Evolutionary conservation across 2,113 vertebrate genomes (phyloP), one percentile per base, ranked within the genome.

Genomic region (Larimichthys polyactis): DNA sequence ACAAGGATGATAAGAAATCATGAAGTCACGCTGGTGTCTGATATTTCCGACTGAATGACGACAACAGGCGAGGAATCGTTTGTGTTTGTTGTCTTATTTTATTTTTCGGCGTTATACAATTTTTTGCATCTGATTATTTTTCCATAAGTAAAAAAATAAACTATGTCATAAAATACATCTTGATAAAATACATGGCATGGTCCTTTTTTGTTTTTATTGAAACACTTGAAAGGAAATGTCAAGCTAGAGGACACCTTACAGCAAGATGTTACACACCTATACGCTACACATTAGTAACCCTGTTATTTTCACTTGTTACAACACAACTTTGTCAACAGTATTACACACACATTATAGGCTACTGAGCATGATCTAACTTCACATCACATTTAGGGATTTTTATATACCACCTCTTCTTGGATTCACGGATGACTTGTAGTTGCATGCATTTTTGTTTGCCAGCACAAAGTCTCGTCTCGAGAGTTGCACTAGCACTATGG

Each of bases 141-240:
- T 22, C 76, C 24, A 94, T 95, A 96, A 95, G 96, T 98, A 97
- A 95, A 97, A 98, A 98, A 97, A 97, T 97, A 97, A 97, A 97
- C 96, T 96, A 96, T 98, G 95, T 97, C 95, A 96, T 96, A 96
- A 95, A 97, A 97, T 97, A 96, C 95, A 87, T 96, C 94, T 96
- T 93, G 95, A 96, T 96, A 97, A 97, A 97, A 96, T 97, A 96
- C 89, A 94, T 78, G 75, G 95, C 92, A 94, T 96, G 94, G 95
- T 95, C 94, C 36, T 40, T 40, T 96, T 96, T 96, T 24, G 65
- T 82, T 81, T 81, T 96, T 96, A 97, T 96, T 96, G 96, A 96
- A 96, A 97, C 75, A 78, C 62, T 73, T 51, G 3, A 72, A 80
- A 78, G 75, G 17, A 90, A 76, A 88, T 73, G 43, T 82, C 79